Conservation (phyloP, 2,888 invertebrate species). For the Caradrina clavipalpis region DNA sequence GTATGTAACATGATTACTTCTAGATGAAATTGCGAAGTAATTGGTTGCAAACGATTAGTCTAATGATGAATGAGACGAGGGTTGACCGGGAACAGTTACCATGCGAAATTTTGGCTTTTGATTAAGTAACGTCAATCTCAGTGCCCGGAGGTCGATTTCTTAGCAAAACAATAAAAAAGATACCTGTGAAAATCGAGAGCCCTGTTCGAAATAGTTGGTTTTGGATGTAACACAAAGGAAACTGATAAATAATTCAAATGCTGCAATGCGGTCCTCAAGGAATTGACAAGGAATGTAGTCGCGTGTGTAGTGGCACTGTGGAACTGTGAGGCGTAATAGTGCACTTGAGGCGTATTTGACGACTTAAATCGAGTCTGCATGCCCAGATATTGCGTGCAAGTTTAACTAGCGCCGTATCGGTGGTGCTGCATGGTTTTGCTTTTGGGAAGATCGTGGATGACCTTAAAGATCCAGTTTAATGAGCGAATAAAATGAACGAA, state of each 20-base stretch:
- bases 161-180: conserved; percentile 64
- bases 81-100: conserved; percentile 56
- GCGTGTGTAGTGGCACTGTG: conserved; percentile 69
- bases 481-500: not conserved
- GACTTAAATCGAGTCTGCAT: conserved; percentile 52
- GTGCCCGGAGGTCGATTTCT: conserved; percentile 62
- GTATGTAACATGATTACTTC: conserved; percentile 12
- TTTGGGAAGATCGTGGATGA: not conserved
- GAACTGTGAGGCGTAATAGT: conserved; percentile 66
- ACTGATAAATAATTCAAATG: conserved; percentile 88
- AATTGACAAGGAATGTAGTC: conserved; percentile 80
- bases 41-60: conserved; percentile 61
- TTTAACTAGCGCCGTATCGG: conserved; percentile 32
- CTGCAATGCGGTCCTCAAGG: conserved; percentile 86
- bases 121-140: conserved; percentile 70
- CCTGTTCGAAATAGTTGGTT: conserved; percentile 74
- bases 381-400: conserved; percentile 40
- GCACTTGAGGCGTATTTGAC: conserved; percentile 66
- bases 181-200: conserved; percentile 66
- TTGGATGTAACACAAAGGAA: conserved; percentile 79
- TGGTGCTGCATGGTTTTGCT: not conserved
- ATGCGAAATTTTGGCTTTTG: conserved; percentile 62
- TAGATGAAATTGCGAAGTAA: conserved; percentile 33
- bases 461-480: not conserved
- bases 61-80: conserved; percentile 69